A percentile compares a stretch with the other conserved stretches of the same genome.
phyloP scores from a whole-genome alignment of 2,797 vertebrate genomes.

The Danio jaintianensis region DNA sequence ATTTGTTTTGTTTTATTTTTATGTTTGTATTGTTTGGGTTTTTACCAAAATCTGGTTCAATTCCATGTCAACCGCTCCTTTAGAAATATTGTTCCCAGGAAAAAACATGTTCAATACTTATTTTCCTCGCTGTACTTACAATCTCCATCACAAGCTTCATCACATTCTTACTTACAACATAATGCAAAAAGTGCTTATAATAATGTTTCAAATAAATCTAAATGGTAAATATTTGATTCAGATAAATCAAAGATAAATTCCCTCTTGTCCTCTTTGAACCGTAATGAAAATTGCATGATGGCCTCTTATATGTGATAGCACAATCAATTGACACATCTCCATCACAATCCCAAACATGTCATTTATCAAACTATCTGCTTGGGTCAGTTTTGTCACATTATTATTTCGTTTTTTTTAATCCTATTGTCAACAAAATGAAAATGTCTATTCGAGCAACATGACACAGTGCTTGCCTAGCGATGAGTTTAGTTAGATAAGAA shows the following conservation, averaged over 20 bases:
- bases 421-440: conserved; percentile 82
- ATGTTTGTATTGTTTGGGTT: no score
- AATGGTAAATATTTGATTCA: conserved; percentile 3
- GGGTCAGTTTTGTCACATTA: conserved; percentile 79
- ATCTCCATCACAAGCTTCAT: no score
- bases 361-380: conserved; percentile 78
- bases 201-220: conserved; percentile 65
- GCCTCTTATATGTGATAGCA: conserved; percentile 64
- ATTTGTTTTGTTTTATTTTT: no score
- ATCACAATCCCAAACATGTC: conserved; percentile 67
- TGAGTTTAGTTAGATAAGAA: conserved; percentile 69
- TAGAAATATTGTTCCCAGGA: no score
- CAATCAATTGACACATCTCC: conserved; percentile 74
- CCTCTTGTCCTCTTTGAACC: conserved; percentile 46
- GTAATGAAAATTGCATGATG: conserved; percentile 58
- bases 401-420: conserved; percentile 66
- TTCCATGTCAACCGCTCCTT: no score
- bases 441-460: conserved; percentile 71
- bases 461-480: conserved; percentile 67
- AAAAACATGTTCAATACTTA: no score
- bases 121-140: no score
- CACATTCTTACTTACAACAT: not conserved
- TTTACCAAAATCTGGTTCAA: no score
- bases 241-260: conserved; percentile 65
- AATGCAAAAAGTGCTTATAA: conserved; percentile 32